Conservation (phyloP, 2,113 vertebrate genomes). For the Pangasianodon hypophthalmus region DNA sequence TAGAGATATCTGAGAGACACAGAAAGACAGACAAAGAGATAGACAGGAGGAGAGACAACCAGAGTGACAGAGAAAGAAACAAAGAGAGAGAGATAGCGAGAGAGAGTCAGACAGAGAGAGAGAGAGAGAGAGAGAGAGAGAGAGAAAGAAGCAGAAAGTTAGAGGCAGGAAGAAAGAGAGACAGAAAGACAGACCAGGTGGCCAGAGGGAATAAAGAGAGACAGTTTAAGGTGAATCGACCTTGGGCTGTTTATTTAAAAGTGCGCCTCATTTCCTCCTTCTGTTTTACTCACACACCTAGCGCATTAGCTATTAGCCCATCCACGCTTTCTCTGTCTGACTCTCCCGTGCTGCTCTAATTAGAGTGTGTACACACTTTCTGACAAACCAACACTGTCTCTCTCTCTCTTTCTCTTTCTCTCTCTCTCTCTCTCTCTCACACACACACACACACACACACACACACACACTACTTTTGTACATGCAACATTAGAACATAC, state of each 20-base stretch:
- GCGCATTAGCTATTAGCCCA: constrained; percentile 56
- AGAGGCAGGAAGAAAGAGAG: constrained; percentile 9
- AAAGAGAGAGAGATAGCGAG: constrained; percentile 41
- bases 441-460: constrained; percentile 20
- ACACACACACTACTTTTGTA: not conserved
- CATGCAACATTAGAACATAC: not conserved
- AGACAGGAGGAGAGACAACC: not conserved
- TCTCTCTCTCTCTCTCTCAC: not conserved
- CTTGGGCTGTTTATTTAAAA: constrained; percentile 68
- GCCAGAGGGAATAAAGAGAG: not conserved
- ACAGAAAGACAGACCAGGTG: not conserved
- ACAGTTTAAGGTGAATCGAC: constrained; percentile 45
- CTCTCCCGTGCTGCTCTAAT: constrained; percentile 62
- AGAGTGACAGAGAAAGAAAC: not conserved
- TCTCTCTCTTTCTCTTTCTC: not conserved
- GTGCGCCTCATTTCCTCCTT: constrained; percentile 61
- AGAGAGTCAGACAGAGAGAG: constrained; percentile 9
- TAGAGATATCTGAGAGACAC: too few species aligned
- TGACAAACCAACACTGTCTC: not conserved
- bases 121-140: constrained; percentile 22
- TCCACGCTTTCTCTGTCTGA: constrained; percentile 51
- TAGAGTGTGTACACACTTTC: constrained; percentile 58
- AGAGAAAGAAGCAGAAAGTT: not conserved
- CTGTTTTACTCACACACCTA: constrained; percentile 59
- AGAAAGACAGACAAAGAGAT: too few species aligned